Evolutionary conservation across 2,797 vertebrate species (phyloP), one percentile per base, ranked within the genome.

Genomic region (Basileuterus tristriatus): DNA sequence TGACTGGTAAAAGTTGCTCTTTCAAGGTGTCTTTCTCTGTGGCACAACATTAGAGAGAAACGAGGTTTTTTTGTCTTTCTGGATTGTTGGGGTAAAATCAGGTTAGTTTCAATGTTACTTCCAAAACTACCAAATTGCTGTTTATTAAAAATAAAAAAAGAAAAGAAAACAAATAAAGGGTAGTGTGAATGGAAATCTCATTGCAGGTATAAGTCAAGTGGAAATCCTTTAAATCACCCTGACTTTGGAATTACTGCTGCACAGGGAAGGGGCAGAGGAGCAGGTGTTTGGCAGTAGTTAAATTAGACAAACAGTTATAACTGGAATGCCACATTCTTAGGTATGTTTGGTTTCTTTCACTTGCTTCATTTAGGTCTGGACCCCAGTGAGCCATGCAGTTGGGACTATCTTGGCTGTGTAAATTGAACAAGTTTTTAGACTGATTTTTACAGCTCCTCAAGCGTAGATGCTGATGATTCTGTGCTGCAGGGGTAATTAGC

Each of bases 401-500:
- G 29, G 24, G 64, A 43, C 39, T 78, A 2, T 41, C 36, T 63
- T 67, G 44, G 27, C 44, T 83, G 15, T 59, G 87, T 14, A 72
- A 41, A 37, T 22, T 67, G 44, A 93, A 15, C 22, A 39, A 58
- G 29, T 68, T 87, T 83, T 92, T 34, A 77, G n/a, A 39, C 39
- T 91, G 60, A 56, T 3, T 59, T 87, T 92, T 70, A 34, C 24
- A 85, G 43, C 39, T 81, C 30, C 53, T 89, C 60, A 85, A 83
- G 39, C 0, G 0, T 60, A 83, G 53, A 56, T 62, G 79, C 46
- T 93, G 83, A 56, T 83, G 68, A 59, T 77, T 91, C 67, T 87
- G 47, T 89, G 59, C 70, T 92, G 21, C 77, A 70, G 83, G 65
- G 49, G 17, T 79, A 90, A 95, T 93, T 95, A 84, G 56, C 20